Percentiles rank a stretch among this genome's conserved stretches.
Conservation (phyloP, 2,888 invertebrate genomes). For the Hyposoter didymator region DNA sequence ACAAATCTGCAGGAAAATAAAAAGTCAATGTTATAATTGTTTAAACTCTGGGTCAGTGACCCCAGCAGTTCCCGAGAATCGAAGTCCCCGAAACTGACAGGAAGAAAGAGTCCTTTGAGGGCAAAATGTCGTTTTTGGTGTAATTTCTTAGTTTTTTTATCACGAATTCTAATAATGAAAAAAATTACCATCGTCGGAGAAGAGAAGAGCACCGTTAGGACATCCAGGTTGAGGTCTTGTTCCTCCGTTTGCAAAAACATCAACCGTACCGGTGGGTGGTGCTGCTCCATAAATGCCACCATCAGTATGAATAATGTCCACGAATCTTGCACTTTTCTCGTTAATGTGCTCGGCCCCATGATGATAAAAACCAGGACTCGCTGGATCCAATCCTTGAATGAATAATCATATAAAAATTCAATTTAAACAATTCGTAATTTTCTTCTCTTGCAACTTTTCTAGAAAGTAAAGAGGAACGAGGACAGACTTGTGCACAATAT, state of each 20-base stretch:
- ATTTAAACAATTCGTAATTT: no score
- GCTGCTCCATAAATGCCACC: conserved; percentile 74
- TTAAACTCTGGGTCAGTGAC: background rate
- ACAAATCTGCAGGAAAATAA: conserved; percentile 71
- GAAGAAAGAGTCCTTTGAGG: background rate
- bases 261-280: conserved; percentile 72
- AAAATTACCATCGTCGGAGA: conserved; percentile 62
- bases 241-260: conserved; percentile 78
- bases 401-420: background rate
- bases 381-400: conserved; percentile 76
- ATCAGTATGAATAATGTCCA: conserved; percentile 78
- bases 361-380: conserved; percentile 76
- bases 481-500: no score
- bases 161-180: background rate
- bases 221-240: conserved; percentile 77
- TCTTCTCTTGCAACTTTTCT: no score
- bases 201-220: conserved; percentile 61
- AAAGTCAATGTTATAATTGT: background rate
- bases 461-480: no score
- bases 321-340: conserved; percentile 69
- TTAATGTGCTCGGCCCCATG: conserved; percentile 72
- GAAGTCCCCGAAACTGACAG: background rate
- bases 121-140: background rate
- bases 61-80: background rate
- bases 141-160: no score